These are phyloP conservation scores for Paramuricea clavata DNA, from an alignment of 92 coral and sea anemone genomes.

Conservation along the genomic window DNA sequence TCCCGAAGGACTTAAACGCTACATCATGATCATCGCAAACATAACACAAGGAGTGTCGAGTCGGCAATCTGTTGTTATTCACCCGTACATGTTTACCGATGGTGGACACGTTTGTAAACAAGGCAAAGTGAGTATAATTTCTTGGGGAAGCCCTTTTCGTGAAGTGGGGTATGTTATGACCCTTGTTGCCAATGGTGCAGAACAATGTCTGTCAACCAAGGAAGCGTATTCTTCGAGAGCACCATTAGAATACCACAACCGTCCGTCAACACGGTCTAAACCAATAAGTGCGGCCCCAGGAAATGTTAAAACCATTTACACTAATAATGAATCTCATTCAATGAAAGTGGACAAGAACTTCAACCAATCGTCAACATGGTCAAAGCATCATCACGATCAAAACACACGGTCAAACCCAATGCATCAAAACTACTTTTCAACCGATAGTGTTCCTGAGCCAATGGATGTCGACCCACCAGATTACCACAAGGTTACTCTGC, in stretches of 20 bases:
- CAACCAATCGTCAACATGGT: background rate
- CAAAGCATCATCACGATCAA: background rate
- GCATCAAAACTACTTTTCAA: background rate
- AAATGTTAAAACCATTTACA: background rate
- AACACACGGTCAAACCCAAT: background rate
- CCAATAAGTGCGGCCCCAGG: background rate
- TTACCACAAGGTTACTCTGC: background rate
- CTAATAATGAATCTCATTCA: background rate
- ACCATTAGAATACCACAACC: background rate
- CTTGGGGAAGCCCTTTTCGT: constrained; percentile 18
- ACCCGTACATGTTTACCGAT: constrained; percentile 39
- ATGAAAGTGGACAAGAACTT: background rate
- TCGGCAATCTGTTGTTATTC: constrained; percentile 17
- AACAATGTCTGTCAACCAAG: background rate
- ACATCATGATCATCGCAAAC: constrained; percentile 84
- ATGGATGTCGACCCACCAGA: constrained; percentile 7
- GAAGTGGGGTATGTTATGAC: background rate
- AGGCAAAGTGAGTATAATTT: constrained; percentile 15
- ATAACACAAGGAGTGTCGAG: constrained; percentile 22
- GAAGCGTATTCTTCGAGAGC: background rate
- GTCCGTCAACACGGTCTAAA: background rate
- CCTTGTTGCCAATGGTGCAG: background rate
- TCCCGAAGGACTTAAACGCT: constrained; percentile 78
- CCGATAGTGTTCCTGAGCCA: background rate
- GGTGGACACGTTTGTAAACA: constrained; percentile 9